Base-by-base conservation (phyloP, 2,113 vertebrate species). In the Ophiodon elongatus region DNA sequence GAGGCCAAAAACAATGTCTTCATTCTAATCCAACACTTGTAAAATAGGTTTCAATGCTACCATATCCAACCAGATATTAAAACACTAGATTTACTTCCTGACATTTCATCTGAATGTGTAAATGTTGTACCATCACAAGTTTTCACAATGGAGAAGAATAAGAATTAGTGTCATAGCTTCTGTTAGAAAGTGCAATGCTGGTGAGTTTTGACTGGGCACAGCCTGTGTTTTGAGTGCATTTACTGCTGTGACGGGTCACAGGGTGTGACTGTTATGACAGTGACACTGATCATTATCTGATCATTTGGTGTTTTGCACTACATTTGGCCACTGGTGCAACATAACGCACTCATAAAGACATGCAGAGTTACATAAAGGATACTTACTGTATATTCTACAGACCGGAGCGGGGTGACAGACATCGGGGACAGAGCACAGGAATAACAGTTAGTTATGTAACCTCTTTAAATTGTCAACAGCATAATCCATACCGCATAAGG, bases 331-430 rank as follows among this genome's bases (percentile, higher is more conserved):
- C 19, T 50, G 57, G 41, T 35, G 56, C 11, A 62, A 29, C 29
- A 19, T 27, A 31, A 57, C 5, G 6, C 15, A 23, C 25, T 65
- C 10, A 21, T 66, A 39, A 50, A 33, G 25, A 50, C 29, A 56
- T n/a, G 3, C 29, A 65, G n/a, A 21, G 47, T 41, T 14, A 66
- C 4, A 62, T 3, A 52, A 13, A 54, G 31, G 86, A 68, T 91
- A 98, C 98, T 99, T 95, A 98, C 98, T 73, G 98, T 99, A 85
- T 99, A 99, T 95, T 99, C 98, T 99, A 71, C 2, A 64, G 88
- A 39, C 14, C 31, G 7, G 9, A 93, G 84, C 86, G 74, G 89
- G 81, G 79, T 91, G 90, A 88, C 81, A 60, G 45, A 79, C 72
- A 73, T 57, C 25, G 77, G 68, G 56, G 90, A 87, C 80, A 92